A percentile compares a stretch with the other conserved stretches of the same genome.
phyloP scores from a whole-genome alignment of 2,888 invertebrate species.

The Diadromus collaris region DNA sequence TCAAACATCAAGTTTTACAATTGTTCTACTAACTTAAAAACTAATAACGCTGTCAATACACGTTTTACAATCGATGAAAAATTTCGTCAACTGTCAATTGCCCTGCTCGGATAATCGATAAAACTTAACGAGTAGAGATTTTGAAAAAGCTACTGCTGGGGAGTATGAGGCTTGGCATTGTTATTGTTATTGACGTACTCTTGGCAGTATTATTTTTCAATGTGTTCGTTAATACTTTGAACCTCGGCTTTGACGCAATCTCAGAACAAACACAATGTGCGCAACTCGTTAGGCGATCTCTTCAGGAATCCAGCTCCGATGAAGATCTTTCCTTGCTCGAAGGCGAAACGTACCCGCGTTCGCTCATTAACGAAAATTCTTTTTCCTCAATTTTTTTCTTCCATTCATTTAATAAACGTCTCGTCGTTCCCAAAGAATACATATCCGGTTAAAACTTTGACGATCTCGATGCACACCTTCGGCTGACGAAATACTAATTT shows the following conservation, averaged over 20 bases:
- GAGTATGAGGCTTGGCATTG: neutral
- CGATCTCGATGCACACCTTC: constrained; percentile 26
- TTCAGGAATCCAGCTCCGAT: constrained; percentile 51
- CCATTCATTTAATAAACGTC: neutral
- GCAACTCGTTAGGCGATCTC: constrained; percentile 10
- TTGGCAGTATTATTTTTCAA: constrained; percentile 47
- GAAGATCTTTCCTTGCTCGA: constrained; percentile 35
- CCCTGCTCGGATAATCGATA: constrained; percentile 17
- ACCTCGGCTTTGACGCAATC: constrained; percentile 3
- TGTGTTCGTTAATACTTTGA: constrained; percentile 14
- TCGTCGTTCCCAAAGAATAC: constrained; percentile 25
- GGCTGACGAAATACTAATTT: constrained; percentile 17
- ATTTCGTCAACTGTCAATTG: constrained; percentile 22
- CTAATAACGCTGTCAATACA: constrained; percentile 51
- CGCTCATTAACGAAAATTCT: constrained; percentile 22
- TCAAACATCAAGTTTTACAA: constrained; percentile 71
- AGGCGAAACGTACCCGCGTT: constrained; percentile 56
- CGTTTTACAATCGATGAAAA: constrained; percentile 30
- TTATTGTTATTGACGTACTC: constrained; percentile 11
- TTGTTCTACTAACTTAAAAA: constrained; percentile 68
- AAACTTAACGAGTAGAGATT: constrained; percentile 24
- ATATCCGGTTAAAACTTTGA: constrained; percentile 9
- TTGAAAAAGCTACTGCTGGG: constrained; percentile 4
- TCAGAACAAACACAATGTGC: constrained; percentile 8
- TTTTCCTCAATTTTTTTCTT: neutral